phyloP scores from a whole-genome alignment of 2,113 vertebrate species.

The Marcusenius ussheri region DNA sequence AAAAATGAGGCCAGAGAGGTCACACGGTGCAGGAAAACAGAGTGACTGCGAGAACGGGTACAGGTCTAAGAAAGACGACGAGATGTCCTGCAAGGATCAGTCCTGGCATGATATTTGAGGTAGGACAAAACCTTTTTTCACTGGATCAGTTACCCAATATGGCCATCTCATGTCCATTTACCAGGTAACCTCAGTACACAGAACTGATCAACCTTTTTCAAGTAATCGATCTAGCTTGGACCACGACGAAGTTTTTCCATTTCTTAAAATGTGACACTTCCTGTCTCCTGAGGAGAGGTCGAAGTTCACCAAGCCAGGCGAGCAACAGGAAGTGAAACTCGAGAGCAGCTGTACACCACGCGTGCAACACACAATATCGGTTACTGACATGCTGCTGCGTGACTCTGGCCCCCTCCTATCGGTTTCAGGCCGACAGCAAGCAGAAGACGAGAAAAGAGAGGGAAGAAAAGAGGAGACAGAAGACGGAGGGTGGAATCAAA shows the following conservation, averaged over 20 bases:
- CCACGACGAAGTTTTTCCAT: background rate
- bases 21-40: background rate
- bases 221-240: background rate
- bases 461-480: background rate
- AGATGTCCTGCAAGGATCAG: background rate
- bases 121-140: background rate
- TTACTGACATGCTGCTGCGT: slow-evolving; percentile 49
- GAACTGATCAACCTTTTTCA: background rate
- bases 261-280: background rate
- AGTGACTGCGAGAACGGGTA: background rate
- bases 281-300: slow-evolving; percentile 12
- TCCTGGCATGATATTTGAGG: background rate
- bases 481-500: background rate
- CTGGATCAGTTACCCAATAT: background rate
- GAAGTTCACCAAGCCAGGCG: background rate
- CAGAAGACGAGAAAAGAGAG: background rate
- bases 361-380: background rate
- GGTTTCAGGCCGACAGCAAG: background rate
- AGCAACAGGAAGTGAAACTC: slow-evolving; percentile 27
- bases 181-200: background rate
- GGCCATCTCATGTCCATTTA: background rate
- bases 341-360: slow-evolving; percentile 27
- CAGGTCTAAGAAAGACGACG: background rate
- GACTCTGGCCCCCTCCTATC: background rate
- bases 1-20: slow-evolving; percentile 39